Evolutionary conservation across 2,113 vertebrate species (phyloP), one percentile per base, ranked within the genome.

Genomic region (Microtus richardsoni): DNA sequence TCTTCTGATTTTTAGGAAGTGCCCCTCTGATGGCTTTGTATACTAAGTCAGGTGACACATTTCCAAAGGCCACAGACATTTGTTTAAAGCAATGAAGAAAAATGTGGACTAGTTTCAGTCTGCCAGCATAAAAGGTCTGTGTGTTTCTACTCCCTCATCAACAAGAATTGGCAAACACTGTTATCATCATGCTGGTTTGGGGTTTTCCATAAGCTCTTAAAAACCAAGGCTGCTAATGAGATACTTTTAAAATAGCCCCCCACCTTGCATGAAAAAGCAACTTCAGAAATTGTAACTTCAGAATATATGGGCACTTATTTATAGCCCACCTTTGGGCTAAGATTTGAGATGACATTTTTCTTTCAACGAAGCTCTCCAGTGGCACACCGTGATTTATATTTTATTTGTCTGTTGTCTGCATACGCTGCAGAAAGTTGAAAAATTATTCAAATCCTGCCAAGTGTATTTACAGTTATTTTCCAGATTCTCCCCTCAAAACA

Each of bases 401-500:
- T 95, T 95, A 91, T 94, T 96, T 95, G 96, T 64, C 73, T 93
- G 80, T 94, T 96, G 92, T 96, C 95, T 96, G 89, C 74, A 91
- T 89, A 89, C 75, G n/a, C 83, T 95, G 30, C 83, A 95, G 70
- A 95, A 95, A 94, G 78, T 73, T 95, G 93, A 96, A 95, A 96
- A 95, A 89, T 94, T 96, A 96, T 94, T 97, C 93, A 96, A 89
- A 82, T 89, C n/a, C 85, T 97, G 92, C 85, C 97, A 95, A 95
- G 78, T 74, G 44, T 93, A 89, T 95, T 96, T 93, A 93, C 19
- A 93, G 93, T 88, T 96, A 77, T 91, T 94, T 93, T 95, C 94
- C 79, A 96, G 79, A 93, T 74, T 92, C 79, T 70, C 10, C 92
- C 49, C 64, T 92, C 86, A 87, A 95, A 97, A 95, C 49, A 91